Base-by-base conservation (phyloP, 2,113 vertebrate genomes). In the Dromaius novaehollandiae region DNA sequence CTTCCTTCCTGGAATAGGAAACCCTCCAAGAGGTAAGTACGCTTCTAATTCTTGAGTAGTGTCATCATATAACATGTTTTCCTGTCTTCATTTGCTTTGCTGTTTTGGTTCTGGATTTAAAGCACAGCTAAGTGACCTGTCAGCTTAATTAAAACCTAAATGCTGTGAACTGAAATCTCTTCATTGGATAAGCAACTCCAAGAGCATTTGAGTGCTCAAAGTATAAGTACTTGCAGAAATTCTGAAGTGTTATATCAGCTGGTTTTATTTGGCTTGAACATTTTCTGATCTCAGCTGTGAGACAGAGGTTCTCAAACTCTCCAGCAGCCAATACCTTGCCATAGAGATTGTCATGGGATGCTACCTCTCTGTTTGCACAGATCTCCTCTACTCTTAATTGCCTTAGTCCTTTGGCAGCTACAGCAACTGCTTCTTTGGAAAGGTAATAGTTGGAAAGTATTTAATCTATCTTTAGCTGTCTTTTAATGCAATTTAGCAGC, bases 401-500 rank as follows among this genome's bases (percentile, higher is more conserved):
- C 66, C 71, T 87, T 75, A 90, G 44, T 76, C 81, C 42, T 93
- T 88, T 95, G 85, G 80, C 90, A 93, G 50, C 36, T 89, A 44
- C 75, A 83, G 56, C 15, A 92, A 65, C 60, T 93, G 64, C 82
- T 94, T 88, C 44, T 91, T 84, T 77, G 71, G 76, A 81, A 93
- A 26, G 84, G 74, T 96, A 60, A 82, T 24, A 79, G 50, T 79
- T 86, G 94, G 56, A 77, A 91, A 96, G 82, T 79, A 79, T 94
- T 94, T 88, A 40, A 94, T 95, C 74, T 86, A 61, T 92, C 81
- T 96, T 95, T 94, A 97, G 95, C 94, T 95, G 93, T 96, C 85
- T 96, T 95, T 96, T 95, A 96, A 97, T 96, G 86, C 89, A 78
- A 86, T 97, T 96, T 91, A 97, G 95, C 93, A 97, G 95, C 88